Evolutionary conservation across 2,113 vertebrate species (phyloP).

Genomic region (Heliornis fulica): DNA sequence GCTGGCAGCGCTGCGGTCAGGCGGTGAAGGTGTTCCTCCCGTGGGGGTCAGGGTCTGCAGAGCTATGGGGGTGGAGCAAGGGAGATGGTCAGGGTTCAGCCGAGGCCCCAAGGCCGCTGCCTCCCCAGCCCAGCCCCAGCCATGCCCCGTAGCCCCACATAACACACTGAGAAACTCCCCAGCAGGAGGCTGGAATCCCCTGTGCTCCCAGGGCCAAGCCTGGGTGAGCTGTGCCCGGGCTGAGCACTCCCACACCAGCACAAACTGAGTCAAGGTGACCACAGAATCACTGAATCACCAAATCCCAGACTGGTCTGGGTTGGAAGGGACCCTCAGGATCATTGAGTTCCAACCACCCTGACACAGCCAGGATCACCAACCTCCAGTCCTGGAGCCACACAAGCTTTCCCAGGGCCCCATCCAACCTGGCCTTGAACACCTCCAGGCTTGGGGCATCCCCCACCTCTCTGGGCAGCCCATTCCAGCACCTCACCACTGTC

Average conservation of each 20-base stretch:
- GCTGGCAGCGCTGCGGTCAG: background rate
- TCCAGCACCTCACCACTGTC: too few relatives aligned
- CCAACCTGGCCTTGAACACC: too few relatives aligned
- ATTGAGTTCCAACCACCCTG: too few relatives aligned
- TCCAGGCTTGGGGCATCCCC: too few relatives aligned
- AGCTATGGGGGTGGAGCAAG: constrained; percentile 23
- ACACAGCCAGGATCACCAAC: too few relatives aligned
- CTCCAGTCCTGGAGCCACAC: too few relatives aligned
- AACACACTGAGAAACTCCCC: background rate
- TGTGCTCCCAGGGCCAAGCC: background rate
- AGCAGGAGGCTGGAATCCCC: background rate
- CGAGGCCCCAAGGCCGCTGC: rapidly evolving
- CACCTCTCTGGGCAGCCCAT: too few relatives aligned
- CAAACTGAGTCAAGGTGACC: too few relatives aligned
- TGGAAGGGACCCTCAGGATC: too few relatives aligned
- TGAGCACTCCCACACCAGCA: background rate
- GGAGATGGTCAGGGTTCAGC: background rate
- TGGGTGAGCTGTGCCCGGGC: background rate
- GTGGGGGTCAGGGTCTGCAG: constrained; percentile 47
- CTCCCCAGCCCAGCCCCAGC: background rate
- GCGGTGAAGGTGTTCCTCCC: constrained; percentile 47
- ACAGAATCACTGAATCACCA: too few relatives aligned
- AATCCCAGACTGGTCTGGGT: too few relatives aligned
- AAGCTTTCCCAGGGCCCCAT: too few relatives aligned
- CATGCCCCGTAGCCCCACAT: rapidly evolving